Evolutionary conservation across 2,113 vertebrate genomes (phyloP).

Genomic region (Heteronetta atricapilla): DNA sequence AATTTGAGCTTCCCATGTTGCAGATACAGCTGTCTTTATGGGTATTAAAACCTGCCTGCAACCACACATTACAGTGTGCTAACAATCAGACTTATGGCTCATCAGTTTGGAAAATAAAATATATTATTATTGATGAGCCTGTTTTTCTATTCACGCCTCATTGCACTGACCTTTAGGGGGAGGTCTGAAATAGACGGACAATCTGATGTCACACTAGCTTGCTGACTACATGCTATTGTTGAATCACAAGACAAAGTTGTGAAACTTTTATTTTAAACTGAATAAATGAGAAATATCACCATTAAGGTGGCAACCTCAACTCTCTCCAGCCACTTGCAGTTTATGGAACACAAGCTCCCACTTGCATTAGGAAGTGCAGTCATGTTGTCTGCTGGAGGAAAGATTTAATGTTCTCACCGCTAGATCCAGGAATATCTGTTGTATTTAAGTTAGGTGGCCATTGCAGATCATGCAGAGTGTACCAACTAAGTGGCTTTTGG

Average conservation of each 20-base stretch:
- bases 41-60: background rate
- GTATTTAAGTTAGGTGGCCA: background rate
- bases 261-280: background rate
- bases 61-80: background rate
- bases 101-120: conserved; percentile 47
- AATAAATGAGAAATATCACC: background rate
- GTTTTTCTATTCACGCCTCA: conserved; percentile 24
- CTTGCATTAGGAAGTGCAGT: background rate
- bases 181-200: background rate
- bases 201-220: background rate
- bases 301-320: background rate
- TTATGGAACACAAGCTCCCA: background rate
- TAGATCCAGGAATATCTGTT: background rate
- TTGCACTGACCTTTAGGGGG: conserved; percentile 19
- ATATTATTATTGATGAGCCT: conserved; percentile 31
- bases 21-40: background rate
- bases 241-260: background rate
- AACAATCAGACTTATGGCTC: background rate
- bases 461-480: background rate
- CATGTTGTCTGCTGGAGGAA: background rate
- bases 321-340: background rate
- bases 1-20: conserved; percentile 11
- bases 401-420: background rate
- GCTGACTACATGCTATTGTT: background rate
- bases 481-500: background rate